Conservation (phyloP, 2,113 vertebrate species). For the Mormoops blainvillei region DNA sequence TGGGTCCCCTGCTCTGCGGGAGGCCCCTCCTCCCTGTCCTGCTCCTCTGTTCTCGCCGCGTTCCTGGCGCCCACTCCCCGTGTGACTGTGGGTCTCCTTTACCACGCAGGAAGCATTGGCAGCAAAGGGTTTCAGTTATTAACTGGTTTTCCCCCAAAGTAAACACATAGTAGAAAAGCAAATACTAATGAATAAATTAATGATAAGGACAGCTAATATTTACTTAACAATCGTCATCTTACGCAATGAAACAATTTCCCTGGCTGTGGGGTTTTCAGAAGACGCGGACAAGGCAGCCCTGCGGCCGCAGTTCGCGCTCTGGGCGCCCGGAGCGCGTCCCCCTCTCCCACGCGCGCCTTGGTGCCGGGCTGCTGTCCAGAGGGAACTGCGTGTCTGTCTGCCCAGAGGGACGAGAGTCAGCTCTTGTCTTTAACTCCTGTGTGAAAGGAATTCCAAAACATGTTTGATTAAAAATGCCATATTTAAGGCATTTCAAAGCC, state of each 20-base stretch:
- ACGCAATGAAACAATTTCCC: neutral
- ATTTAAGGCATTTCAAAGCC: too few relatives aligned
- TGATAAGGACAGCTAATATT: neutral
- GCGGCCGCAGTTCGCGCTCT: too few relatives aligned
- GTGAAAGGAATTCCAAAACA: too few relatives aligned
- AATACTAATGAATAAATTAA: neutral
- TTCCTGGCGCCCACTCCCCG: too few relatives aligned
- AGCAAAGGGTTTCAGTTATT: neutral
- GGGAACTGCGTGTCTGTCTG: too few relatives aligned
- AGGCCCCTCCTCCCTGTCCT: too few relatives aligned
- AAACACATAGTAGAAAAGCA: neutral
- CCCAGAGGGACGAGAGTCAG: too few relatives aligned
- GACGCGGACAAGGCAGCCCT: too few relatives aligned
- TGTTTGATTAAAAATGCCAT: too few relatives aligned
- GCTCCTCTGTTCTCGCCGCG: neutral
- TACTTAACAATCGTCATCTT: neutral
- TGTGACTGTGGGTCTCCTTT: neutral
- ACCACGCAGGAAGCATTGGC: neutral
- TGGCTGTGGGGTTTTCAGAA: neutral
- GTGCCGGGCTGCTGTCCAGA: too few relatives aligned
- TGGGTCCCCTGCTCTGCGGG: too few relatives aligned
- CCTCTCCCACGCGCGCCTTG: fast-evolving
- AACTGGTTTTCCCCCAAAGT: neutral
- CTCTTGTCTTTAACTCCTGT: too few relatives aligned
- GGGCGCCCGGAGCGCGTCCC: fast-evolving